Percentiles rank a stretch among this genome's conserved stretches.
Evolutionary conservation across 2,888 invertebrate species (phyloP).

Genomic region (Prenolepis imparis): DNA sequence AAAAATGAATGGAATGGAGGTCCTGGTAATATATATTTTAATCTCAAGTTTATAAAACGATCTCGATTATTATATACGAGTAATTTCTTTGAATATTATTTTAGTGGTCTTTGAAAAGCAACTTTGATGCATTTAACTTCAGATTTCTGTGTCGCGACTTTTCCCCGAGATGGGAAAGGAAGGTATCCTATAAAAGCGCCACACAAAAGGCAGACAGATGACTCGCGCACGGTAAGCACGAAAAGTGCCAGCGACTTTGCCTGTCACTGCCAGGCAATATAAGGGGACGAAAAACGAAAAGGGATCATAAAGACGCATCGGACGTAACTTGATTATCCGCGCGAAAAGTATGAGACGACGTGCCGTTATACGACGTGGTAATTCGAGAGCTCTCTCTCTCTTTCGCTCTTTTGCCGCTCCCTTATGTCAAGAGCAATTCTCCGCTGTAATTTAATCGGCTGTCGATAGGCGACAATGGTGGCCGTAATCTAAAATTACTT

Average conservation of each 20-base stretch:
- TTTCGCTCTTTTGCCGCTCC: conserved; percentile 14
- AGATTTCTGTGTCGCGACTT: not conserved
- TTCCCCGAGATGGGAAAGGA: not conserved
- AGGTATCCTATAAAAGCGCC: not conserved
- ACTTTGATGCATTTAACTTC: not conserved
- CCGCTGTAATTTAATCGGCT: conserved; percentile 75
- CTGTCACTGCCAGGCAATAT: conserved; percentile 42
- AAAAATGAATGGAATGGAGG: not conserved
- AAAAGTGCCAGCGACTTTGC: conserved; percentile 13
- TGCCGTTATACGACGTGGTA: conserved; percentile 66
- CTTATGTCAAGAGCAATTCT: conserved; percentile 65
- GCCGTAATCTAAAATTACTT: conserved; percentile 75
- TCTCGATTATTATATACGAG: not conserved
- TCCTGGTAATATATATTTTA: not conserved
- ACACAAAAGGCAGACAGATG: not conserved
- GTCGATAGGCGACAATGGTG: conserved; percentile 71
- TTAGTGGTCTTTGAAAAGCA: not conserved
- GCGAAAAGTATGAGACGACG: conserved; percentile 64
- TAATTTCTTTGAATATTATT: not conserved
- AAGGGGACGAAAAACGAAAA: conserved; percentile 15
- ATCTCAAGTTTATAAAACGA: not conserved
- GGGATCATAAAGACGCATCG: conserved; percentile 58
- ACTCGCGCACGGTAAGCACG: conserved; percentile 22
- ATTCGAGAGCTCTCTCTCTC: conserved; percentile 60
- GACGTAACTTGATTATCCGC: conserved; percentile 73